Conservation (phyloP, 1,140 invertebrate genomes). For the Drosophila lini region DNA sequence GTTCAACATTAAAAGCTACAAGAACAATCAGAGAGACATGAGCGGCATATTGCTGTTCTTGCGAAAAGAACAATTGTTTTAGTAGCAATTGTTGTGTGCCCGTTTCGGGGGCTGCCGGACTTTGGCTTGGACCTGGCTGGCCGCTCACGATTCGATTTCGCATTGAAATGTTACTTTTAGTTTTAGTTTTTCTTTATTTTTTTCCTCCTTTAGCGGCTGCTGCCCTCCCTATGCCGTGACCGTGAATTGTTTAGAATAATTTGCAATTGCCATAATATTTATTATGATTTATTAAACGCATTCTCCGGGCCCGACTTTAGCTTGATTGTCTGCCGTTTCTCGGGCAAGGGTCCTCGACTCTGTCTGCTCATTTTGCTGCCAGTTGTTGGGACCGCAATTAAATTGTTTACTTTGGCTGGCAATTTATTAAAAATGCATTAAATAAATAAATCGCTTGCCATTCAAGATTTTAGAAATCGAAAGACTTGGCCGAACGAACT, state of each 20-base stretch:
- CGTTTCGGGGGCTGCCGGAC: conserved; percentile 26
- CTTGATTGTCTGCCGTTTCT: conserved; percentile 12
- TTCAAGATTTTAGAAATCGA: conserved; percentile 73
- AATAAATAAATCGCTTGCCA: conserved; percentile 73
- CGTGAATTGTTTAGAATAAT: conserved; percentile 78
- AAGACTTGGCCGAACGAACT: conserved; percentile 68
- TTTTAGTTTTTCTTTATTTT: not conserved
- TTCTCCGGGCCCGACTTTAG: conserved; percentile 19
- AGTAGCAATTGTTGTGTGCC: conserved; percentile 64
- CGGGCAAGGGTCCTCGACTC: conserved; percentile 65
- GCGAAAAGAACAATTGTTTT: conserved; percentile 73
- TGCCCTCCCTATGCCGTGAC: conserved; percentile 59
- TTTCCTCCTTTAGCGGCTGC: conserved; percentile 29
- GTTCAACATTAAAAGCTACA: conserved; percentile 80
- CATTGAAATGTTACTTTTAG: conserved; percentile 58
- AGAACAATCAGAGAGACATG: conserved; percentile 71
- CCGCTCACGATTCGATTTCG: conserved; percentile 53
- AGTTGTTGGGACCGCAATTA: conserved; percentile 57
- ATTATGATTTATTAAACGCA: conserved; percentile 76
- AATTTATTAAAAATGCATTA: conserved; percentile 77
- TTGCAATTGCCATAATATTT: conserved; percentile 82
- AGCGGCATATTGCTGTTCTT: conserved; percentile 43
- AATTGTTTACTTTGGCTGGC: conserved; percentile 73
- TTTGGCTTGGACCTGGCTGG: conserved; percentile 16
- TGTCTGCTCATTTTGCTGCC: conserved; percentile 18